phyloP scores from a whole-genome alignment of 2,888 invertebrate genomes.

The Syrista parreyssii region DNA sequence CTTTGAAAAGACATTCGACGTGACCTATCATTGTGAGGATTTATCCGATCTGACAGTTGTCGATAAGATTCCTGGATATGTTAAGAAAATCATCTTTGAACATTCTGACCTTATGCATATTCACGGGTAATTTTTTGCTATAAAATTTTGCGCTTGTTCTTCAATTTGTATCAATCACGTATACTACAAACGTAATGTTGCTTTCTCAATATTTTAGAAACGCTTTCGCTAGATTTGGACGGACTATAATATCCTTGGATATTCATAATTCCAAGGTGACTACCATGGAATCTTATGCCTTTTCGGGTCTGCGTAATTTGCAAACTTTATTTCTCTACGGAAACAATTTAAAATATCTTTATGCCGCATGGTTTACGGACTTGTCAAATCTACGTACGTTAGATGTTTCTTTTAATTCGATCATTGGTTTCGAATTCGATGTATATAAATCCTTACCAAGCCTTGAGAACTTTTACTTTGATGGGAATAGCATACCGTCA shows the following conservation, averaged over 20 bases:
- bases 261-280: slow-evolving; percentile 44
- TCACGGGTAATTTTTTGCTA: slow-evolving; percentile 32
- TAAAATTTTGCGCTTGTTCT: not conserved
- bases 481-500: slow-evolving; percentile 45
- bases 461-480: slow-evolving; percentile 49
- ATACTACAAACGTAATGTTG: not conserved
- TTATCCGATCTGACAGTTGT: not conserved
- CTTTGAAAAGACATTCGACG: not conserved
- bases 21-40: not conserved
- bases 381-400: slow-evolving; percentile 41
- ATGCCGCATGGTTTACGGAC: slow-evolving; percentile 41
- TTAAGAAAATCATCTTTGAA: slow-evolving; percentile 31
- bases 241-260: slow-evolving; percentile 38
- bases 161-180: not conserved
- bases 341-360: slow-evolving; percentile 44
- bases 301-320: slow-evolving; percentile 40
- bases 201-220: not conserved
- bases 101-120: slow-evolving; percentile 34
- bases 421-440: slow-evolving; percentile 40
- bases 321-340: slow-evolving; percentile 48
- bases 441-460: slow-evolving; percentile 39
- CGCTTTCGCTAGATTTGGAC: slow-evolving; percentile 41
- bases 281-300: slow-evolving; percentile 42
- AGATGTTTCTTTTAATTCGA: slow-evolving; percentile 53
- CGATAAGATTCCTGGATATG: slow-evolving; percentile 17